Base-by-base conservation (phyloP, 2,888 invertebrate genomes). In the Pogonocherus hispidulus region DNA sequence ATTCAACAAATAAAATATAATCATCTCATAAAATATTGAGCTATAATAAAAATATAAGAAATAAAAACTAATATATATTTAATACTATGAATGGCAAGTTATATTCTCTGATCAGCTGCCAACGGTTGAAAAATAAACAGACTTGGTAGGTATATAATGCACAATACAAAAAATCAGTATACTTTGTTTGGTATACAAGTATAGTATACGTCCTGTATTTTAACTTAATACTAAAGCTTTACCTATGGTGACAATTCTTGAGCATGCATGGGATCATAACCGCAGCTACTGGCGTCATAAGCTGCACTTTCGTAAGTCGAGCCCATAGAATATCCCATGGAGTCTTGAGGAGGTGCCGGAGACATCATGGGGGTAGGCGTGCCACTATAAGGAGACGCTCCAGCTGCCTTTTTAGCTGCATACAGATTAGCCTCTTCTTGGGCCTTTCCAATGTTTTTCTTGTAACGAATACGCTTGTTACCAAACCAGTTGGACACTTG, bases 381-480 rank as follows among this genome's bases (percentile, higher is more conserved):
- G 80, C 96, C 96, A 80, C 94, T 94, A 77, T 95, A 94, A 5
- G 85, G 85, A 18, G 84, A 88, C 81, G 89, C 89, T 88, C 95
- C 95, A 77, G 95, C 96, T 77, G 97, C 97, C 87, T 98, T 98
- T 88, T 99, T 99, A 75, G 98, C 98, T 70, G 98, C 98, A 87
- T 99, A 99, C 83, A 99, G 89, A 87, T 98, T 98, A 67, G 99
- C 99, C 87, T 99, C 99, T 87, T 99, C 99, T 87, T 99, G 98
- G 66, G 98, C 98, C 87, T 99, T 99, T 82, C 98, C 98, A 79
- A 99, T 99, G 88, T 99, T 99, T 89, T 99, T 99, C 93, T 99
- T 99, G 89, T 99, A 99, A 82, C 99, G 94, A 88, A 99, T 99
- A 84, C 99, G 93, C 87, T 99, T 99, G 89, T 99, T 99, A 79